These are phyloP conservation scores for Acanthacorydalis orientalis DNA, from an alignment of 2,888 invertebrate species.

Conservation along the genomic window DNA sequence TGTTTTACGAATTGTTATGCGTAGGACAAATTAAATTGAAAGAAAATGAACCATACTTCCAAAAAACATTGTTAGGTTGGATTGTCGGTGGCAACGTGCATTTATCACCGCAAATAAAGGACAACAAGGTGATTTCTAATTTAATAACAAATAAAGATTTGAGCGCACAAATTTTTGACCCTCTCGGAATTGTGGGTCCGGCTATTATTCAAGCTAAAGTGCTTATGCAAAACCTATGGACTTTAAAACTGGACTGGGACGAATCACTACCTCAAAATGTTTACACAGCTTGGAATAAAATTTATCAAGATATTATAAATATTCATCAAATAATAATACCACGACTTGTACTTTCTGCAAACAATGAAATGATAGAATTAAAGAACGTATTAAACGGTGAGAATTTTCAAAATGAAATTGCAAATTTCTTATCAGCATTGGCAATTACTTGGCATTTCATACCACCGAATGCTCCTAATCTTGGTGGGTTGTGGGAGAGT, in stretches of 20 bases:
- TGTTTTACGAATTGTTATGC: slow-evolving; percentile 10
- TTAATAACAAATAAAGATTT: background rate
- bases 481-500: too few relatives aligned
- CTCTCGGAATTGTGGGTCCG: background rate
- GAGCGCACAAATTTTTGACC: background rate
- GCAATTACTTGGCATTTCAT: too few relatives aligned
- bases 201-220: background rate
- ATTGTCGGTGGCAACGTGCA: slow-evolving; percentile 6
- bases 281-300: background rate
- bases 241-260: background rate
- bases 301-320: background rate
- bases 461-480: too few relatives aligned
- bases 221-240: slow-evolving; percentile 1
- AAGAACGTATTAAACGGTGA: too few relatives aligned
- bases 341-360: background rate
- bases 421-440: too few relatives aligned
- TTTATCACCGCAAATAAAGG: background rate
- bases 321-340: background rate
- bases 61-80: slow-evolving; percentile 11
- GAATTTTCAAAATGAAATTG: too few relatives aligned
- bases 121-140: background rate
- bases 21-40: slow-evolving; percentile 6
- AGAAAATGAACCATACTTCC: slow-evolving; percentile 2
- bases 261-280: background rate
- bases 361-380: slow-evolving; percentile 7